Percentiles rank a stretch among this genome's conserved stretches.
phyloP scores from a whole-genome alignment of 2,888 invertebrate species.

The Gnatocerus cornutus region DNA sequence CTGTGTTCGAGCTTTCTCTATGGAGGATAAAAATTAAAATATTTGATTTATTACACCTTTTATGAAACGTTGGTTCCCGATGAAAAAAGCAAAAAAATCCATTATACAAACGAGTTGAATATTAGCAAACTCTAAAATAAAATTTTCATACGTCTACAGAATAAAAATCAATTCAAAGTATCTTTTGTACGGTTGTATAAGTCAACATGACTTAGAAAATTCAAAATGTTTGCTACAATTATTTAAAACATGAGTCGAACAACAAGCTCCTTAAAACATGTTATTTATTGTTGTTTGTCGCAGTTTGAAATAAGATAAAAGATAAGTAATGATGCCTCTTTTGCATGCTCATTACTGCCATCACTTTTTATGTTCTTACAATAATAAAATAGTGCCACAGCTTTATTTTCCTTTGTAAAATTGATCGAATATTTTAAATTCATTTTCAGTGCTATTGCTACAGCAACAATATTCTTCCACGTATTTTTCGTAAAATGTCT shows the following conservation, averaged over 20 bases:
- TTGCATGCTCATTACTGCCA: too few species aligned
- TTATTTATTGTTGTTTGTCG: not conserved
- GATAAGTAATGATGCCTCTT: too few species aligned
- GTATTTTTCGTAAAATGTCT: too few species aligned
- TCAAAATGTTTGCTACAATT: constrained; percentile 5
- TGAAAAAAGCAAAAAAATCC: constrained; percentile 33
- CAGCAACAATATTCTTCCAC: too few species aligned
- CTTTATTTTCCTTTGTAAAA: too few species aligned
- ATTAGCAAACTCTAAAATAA: constrained; percentile 30
- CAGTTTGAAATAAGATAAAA: not conserved
- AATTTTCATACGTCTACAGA: constrained; percentile 19
- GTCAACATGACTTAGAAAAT: not conserved
- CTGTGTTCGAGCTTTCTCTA: constrained; percentile 24
- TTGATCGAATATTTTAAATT: too few species aligned
- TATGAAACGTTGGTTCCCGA: constrained; percentile 25
- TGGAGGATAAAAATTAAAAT: constrained; percentile 45
- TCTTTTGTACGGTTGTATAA: constrained; percentile 4
- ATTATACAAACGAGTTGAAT: constrained; percentile 32
- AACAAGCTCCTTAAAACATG: not conserved
- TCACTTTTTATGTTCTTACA: too few species aligned
- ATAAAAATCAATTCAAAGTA: constrained; percentile 25
- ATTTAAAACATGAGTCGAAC: not conserved
- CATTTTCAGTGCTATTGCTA: too few species aligned
- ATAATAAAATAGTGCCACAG: too few species aligned
- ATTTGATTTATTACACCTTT: constrained; percentile 46